phyloP scores from a whole-genome alignment of 2,888 invertebrate genomes.

The Hypomecis atomaria region DNA sequence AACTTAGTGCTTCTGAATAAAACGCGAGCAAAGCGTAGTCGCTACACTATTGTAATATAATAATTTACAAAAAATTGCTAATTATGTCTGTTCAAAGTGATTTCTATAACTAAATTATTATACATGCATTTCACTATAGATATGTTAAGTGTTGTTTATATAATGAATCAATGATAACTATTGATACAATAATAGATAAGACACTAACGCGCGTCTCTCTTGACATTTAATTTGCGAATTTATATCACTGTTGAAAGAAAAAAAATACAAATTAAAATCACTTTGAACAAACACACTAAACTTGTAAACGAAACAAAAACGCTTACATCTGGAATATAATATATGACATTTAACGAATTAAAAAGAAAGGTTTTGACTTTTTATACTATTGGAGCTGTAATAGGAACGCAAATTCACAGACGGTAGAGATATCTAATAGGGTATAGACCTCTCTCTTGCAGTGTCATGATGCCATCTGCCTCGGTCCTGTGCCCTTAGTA shows the following conservation, averaged over 20 bases:
- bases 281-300: conserved; percentile 47
- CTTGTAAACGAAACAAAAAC: neutral
- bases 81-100: conserved; percentile 46
- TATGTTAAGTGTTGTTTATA: neutral
- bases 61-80: neutral
- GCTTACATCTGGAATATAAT: too few relatives aligned
- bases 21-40: too few relatives aligned
- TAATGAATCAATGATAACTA: neutral
- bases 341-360: too few relatives aligned
- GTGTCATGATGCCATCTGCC: too few relatives aligned
- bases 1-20: too few relatives aligned
- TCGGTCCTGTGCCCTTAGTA: too few relatives aligned
- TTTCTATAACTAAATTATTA: conserved; percentile 11
- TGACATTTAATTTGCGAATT: conserved; percentile 54
- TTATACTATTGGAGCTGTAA: too few relatives aligned
- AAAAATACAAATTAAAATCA: conserved; percentile 33
- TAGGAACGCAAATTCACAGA: too few relatives aligned
- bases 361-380: too few relatives aligned
- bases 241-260: conserved; percentile 60
- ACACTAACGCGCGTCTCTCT: conserved; percentile 54
- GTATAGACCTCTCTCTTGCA: too few relatives aligned
- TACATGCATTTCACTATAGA: neutral
- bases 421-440: too few relatives aligned
- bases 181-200: neutral
- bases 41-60: too few relatives aligned